A percentile compares a stretch with the other conserved stretches of the same genome.
These are phyloP conservation scores for Drosophila nannoptera DNA, from an alignment of 1,140 invertebrate species.

Conservation along the genomic window DNA sequence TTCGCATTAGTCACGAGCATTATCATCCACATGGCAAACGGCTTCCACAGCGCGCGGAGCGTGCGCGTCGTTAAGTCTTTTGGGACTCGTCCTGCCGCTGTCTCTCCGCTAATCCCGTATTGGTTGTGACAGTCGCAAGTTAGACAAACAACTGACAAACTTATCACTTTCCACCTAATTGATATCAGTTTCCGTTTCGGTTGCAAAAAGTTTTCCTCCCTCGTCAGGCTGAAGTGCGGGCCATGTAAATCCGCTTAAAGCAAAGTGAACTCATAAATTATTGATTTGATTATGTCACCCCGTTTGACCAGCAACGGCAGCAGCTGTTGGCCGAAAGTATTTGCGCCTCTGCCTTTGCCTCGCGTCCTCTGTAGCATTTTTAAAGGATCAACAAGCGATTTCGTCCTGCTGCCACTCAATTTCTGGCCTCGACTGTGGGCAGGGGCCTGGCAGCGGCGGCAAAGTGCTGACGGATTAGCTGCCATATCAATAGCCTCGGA, in stretches of 20 bases:
- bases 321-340: constrained; percentile 46
- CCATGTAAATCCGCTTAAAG: constrained; percentile 72
- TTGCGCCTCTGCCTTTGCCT: constrained; percentile 24
- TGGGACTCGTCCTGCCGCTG: background rate
- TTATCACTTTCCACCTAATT: constrained; percentile 74
- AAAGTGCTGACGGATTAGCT: constrained; percentile 68
- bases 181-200: constrained; percentile 61
- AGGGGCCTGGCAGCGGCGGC: constrained; percentile 2
- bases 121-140: constrained; percentile 49
- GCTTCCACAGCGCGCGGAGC: constrained; percentile 50
- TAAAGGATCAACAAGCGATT: constrained; percentile 76
- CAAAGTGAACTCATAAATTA: constrained; percentile 75
- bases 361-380: constrained; percentile 55
- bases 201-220: constrained; percentile 50
- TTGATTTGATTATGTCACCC: constrained; percentile 77
- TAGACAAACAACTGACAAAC: constrained; percentile 62
- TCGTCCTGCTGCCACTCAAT: constrained; percentile 58
- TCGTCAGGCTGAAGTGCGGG: constrained; percentile 50
- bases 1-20: constrained; percentile 44
- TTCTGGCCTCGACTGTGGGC: background rate
- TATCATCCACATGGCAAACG: constrained; percentile 57
- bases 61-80: constrained; percentile 43
- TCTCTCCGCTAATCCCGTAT: background rate
- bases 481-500: constrained; percentile 46
- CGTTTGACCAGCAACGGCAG: constrained; percentile 19